phyloP scores from a whole-genome alignment of 2,888 invertebrate genomes.

The Pandemis cinnamomeana region DNA sequence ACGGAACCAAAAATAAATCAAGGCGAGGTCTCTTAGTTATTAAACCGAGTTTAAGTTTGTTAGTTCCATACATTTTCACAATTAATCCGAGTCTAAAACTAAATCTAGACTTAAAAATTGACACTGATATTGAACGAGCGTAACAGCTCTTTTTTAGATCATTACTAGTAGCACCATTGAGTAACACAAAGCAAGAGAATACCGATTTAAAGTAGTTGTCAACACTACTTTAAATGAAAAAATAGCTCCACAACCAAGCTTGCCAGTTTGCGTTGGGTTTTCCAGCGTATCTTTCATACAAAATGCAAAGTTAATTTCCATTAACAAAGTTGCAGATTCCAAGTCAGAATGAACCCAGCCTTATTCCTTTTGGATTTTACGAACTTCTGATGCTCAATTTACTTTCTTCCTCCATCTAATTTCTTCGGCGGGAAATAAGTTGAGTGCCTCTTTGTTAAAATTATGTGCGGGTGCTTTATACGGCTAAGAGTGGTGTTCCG shows the following conservation, averaged over 20 bases:
- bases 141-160: not conserved
- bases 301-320: conserved; percentile 6
- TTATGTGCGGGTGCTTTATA: conserved; percentile 8
- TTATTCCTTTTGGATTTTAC: not conserved
- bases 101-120: too few relatives aligned
- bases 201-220: not conserved
- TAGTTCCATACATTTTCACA: too few relatives aligned
- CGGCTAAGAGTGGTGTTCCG: conserved; percentile 15
- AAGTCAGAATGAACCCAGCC: conserved; percentile 3
- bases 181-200: not conserved
- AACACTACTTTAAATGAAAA: not conserved
- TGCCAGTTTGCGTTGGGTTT: not conserved
- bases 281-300: not conserved
- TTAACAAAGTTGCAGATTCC: conserved; percentile 15
- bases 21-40: too few relatives aligned
- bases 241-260: not conserved
- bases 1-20: too few relatives aligned
- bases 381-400: conserved; percentile 38
- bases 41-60: too few relatives aligned
- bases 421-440: conserved; percentile 29
- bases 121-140: not conserved
- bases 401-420: conserved; percentile 31
- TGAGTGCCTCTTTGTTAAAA: conserved; percentile 27
- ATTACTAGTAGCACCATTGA: not conserved
- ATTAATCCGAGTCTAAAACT: too few relatives aligned